Conservation (phyloP, 2,113 vertebrate genomes). For the Cryptomyrus ogoouensis region DNA sequence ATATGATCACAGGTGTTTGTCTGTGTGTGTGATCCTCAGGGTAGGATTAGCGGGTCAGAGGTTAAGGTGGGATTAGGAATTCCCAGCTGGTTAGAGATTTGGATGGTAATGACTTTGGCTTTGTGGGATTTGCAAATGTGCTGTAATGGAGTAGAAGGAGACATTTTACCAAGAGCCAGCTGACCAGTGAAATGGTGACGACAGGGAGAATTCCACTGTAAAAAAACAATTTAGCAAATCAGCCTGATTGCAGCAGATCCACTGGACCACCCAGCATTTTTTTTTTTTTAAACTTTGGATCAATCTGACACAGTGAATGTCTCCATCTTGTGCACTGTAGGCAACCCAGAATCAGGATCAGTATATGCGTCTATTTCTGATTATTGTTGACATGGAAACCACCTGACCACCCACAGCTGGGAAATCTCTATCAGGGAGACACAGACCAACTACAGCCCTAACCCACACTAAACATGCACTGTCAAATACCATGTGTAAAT, state of each 20-base stretch:
- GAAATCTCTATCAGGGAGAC: neutral
- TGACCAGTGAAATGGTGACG: neutral
- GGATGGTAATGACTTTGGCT: neutral
- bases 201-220: neutral
- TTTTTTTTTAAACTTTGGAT: neutral
- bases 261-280: neutral
- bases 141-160: neutral
- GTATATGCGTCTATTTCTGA: neutral
- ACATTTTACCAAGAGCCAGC: neutral
- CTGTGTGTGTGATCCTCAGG: neutral
- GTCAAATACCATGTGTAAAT: slow-evolving; percentile 6
- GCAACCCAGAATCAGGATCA: neutral
- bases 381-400: neutral
- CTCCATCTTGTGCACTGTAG: neutral
- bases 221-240: neutral
- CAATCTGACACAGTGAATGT: neutral
- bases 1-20: no score
- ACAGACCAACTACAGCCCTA: neutral
- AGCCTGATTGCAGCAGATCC: neutral
- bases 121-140: neutral
- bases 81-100: neutral
- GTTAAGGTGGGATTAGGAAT: neutral
- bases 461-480: neutral
- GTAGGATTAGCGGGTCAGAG: neutral
- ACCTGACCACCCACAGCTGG: neutral